phyloP scores from a whole-genome alignment of 2,888 invertebrate genomes.

The Girardia tigrina region DNA sequence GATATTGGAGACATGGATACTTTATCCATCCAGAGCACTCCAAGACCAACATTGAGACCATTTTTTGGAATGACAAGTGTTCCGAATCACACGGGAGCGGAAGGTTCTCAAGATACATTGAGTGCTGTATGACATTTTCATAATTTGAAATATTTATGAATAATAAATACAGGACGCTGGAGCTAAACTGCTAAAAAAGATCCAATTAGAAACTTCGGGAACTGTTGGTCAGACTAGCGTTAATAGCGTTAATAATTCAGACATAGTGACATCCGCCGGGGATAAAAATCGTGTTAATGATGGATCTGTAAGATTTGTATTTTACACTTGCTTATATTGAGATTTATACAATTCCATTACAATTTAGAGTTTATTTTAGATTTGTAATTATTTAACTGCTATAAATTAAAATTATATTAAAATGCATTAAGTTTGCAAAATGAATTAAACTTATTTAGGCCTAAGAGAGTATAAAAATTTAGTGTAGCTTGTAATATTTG shows the following conservation, averaged over 20 bases:
- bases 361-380: not conserved
- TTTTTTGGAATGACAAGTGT: not conserved
- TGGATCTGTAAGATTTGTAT: not conserved
- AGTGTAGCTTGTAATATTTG: too few species aligned
- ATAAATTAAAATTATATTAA: too few species aligned
- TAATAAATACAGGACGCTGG: not conserved
- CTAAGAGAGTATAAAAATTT: too few species aligned
- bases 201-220: not conserved
- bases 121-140: conserved; percentile 13
- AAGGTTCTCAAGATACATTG: conserved; percentile 28
- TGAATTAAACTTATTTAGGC: too few species aligned
- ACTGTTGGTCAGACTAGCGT: not conserved
- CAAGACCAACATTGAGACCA: conserved; percentile 29
- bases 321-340: not conserved
- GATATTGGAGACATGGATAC: conserved; percentile 26
- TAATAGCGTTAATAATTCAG: not conserved
- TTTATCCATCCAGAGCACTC: conserved; percentile 34
- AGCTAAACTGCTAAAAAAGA: not conserved
- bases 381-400: too few species aligned
- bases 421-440: too few species aligned
- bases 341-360: not conserved
- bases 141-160: not conserved
- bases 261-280: not conserved
- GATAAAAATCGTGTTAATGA: not conserved
- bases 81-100: not conserved